Base-by-base conservation (phyloP, 2,113 vertebrate species). In the Perca schrenkii region DNA sequence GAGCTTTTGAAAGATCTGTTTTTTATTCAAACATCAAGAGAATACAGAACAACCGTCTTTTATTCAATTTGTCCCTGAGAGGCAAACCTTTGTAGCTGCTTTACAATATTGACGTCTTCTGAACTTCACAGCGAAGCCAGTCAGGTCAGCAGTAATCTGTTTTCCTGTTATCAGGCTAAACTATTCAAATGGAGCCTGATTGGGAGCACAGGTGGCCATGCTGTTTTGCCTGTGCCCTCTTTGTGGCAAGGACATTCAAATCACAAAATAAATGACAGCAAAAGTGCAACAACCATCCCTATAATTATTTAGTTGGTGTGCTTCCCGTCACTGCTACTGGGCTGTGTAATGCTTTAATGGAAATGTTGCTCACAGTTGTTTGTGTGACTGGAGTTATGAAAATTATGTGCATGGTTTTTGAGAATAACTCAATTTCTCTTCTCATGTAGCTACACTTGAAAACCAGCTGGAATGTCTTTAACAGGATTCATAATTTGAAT, bases 41-140 rank as follows among this genome's bases (percentile, higher is more conserved):
- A 62, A 70, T 82, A 82, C 52, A 65, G 60, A 70, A 56, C 63
- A 47, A 11, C 14, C 21, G 22, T 56, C 15, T 70, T 84, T 67
- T 52, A 73, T 88, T 79, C 74, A 67, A 3, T 83, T 79, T 81
- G 83, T 88, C 82, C 49, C 73, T 3, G 53, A 84, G 68, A 82
- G 63, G 22, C 31, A 22, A 77, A 50, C 53, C 16, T 2, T 61
- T n/a, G 64, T 34, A 63, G n/a, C 75, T 54, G 58, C n/a, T 4
- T 76, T 16, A 22, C 15, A 22, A 58, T 34, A 3, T 31, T 71
- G 65, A 54, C 15, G 13, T 56, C 31, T 62, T 76, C 31, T 22
- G 11, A 77, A 15, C 62, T 28, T 60, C 22, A 11, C 16, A 49
- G 67, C 47, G 19, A 61, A 16, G 22, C 4, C 2, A 0, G 12